phyloP scores from a whole-genome alignment of 2,113 vertebrate genomes.

The Tonatia bakeri region DNA sequence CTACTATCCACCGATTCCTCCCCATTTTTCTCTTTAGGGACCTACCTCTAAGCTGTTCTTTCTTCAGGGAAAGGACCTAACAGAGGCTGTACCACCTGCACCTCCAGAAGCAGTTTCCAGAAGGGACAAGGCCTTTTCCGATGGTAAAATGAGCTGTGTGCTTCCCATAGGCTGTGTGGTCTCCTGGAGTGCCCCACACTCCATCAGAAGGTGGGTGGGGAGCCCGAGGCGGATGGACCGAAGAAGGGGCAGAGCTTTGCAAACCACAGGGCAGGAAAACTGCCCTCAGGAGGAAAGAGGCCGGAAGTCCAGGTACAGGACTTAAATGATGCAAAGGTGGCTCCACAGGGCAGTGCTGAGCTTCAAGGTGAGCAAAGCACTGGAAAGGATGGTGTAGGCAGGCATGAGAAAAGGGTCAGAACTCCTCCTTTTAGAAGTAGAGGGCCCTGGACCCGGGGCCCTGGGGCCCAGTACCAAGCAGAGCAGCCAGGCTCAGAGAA shows the following conservation, averaged over 20 bases:
- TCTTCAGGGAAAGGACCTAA: neutral
- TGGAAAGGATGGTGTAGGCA: neutral
- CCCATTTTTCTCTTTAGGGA: neutral
- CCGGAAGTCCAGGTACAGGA: neutral
- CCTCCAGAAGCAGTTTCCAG: neutral
- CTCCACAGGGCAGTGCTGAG: neutral
- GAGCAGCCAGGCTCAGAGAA: neutral
- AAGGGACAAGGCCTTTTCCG: neutral
- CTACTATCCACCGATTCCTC: neutral
- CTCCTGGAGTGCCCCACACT: neutral
- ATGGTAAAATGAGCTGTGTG: neutral
- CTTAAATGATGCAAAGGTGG: neutral
- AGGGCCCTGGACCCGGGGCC: no score
- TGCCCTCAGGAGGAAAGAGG: neutral
- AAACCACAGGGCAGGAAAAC: neutral
- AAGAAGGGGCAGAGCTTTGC: neutral
- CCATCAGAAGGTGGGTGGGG: neutral
- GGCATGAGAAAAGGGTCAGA: neutral
- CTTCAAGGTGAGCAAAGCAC: neutral
- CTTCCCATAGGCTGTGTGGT: neutral
- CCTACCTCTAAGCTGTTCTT: neutral
- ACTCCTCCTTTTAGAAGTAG: neutral
- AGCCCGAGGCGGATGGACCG: neutral
- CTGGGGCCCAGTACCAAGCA: neutral
- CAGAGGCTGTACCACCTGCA: accelerated